A percentile compares a stretch with the other conserved stretches of the same genome.
Evolutionary conservation across 2,888 invertebrate genomes (phyloP).

Genomic region (Spisula solida): DNA sequence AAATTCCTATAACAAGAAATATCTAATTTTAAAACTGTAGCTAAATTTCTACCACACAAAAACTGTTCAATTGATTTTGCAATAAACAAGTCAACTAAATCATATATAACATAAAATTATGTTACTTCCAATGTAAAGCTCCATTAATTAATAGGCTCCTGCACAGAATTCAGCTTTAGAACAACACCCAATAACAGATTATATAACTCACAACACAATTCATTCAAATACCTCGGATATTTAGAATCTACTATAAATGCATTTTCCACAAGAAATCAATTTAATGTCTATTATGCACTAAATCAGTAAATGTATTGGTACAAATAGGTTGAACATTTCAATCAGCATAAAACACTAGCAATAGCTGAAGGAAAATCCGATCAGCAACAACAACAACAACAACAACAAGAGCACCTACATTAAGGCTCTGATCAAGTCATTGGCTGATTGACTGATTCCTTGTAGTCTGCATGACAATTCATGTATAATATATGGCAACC

Average conservation of each 20-base stretch:
- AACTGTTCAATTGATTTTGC: background rate
- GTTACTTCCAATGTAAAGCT: too few relatives aligned
- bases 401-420: background rate
- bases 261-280: background rate
- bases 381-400: background rate
- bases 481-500: background rate
- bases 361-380: background rate
- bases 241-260: background rate
- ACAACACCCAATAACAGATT: background rate
- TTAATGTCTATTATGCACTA: background rate
- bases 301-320: background rate
- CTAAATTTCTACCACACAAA: background rate
- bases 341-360: background rate
- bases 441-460: background rate
- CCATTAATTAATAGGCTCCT: too few relatives aligned
- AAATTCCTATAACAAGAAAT: background rate
- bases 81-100: background rate
- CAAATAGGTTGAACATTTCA: background rate
- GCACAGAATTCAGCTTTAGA: background rate
- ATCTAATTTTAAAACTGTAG: background rate
- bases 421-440: background rate
- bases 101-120: conserved; percentile 2
- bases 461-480: background rate
- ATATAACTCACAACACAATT: background rate
- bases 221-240: background rate